Base-by-base conservation (phyloP, 2,888 invertebrate genomes). In the Stictocephala bisonia region DNA sequence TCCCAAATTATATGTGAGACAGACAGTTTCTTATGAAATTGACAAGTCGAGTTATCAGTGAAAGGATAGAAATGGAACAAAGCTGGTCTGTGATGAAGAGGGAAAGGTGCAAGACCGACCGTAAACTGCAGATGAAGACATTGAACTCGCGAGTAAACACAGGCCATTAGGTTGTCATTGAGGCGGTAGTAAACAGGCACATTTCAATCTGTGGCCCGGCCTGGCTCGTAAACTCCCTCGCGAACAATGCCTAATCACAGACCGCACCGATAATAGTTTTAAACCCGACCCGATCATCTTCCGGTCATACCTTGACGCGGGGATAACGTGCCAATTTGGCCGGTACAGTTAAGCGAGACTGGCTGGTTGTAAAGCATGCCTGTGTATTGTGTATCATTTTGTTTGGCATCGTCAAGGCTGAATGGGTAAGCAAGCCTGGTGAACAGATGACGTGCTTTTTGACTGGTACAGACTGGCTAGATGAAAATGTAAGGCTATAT, bases 231-330 rank as follows among this genome's bases (percentile, higher is more conserved):
- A 41, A 44, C 44, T 40, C 4, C 3, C 40, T 31, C 41, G 48
- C 29, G 70, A 70, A 73, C 73, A 73, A 73, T 73, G 60, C 73
- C 60, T 73, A 73, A 73, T 73, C 73, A 73, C 69, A 73, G 73
- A 26, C 60, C 35, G 26, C 66, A 26, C 72, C 68, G 73, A 56
- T 73, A 73, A 73, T 73, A 73, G 73, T 73, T 73, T 73, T 73
- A 73, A 73, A 73, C 70, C 58, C 56, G 58, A 71, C 70, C 56
- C 70, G 70, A 70, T 56, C 56, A 31, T 70, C 58, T 56, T 56
- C 58, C 64, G 64, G 64, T 64, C 60, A 31, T 58, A 58, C 56
- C 31, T 24, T 4, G 4, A 64, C 44, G 56, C 56, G 26, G 44
- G 41, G 18, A n/a, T n/a, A 44, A 64, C 35, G 60, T 20, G 60